Evolutionary conservation across 1,140 invertebrate genomes (phyloP).

Genomic region (Choristoneura fumiferana): DNA sequence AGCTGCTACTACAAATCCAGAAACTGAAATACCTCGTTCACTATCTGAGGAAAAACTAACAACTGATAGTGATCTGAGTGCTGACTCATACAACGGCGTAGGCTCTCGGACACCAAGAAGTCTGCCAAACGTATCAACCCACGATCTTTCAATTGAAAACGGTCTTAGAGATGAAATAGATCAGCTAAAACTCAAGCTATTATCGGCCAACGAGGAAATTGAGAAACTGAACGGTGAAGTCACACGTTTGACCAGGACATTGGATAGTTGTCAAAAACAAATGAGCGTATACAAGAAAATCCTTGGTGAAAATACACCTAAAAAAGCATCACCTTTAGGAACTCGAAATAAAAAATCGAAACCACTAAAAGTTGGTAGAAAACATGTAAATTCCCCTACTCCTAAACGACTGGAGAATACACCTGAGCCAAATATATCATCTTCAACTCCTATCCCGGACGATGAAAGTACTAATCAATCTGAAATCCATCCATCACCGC

Average conservation of each 20-base stretch:
- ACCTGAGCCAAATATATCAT: neutral
- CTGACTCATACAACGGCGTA: too few species aligned
- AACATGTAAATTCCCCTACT: neutral
- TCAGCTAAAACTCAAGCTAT: neutral
- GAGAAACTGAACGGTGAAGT: neutral
- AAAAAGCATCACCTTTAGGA: neutral
- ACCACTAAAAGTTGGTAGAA: neutral
- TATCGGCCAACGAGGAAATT: too few species aligned
- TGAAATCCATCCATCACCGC: too few species aligned
- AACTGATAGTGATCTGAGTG: too few species aligned
- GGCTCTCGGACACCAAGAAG: neutral
- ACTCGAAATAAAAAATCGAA: neutral
- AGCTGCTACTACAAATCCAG: too few species aligned
- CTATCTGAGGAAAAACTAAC: too few species aligned
- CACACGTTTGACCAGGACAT: neutral
- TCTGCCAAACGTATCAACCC: neutral
- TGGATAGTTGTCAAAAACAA: neutral
- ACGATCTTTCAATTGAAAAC: neutral
- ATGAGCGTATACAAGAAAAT: neutral
- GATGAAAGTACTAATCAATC: too few species aligned
- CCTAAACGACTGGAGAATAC: neutral
- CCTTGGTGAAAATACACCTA: neutral
- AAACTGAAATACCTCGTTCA: too few species aligned
- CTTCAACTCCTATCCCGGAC: neutral
- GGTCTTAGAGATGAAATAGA: neutral